phyloP scores from a whole-genome alignment of 2,888 invertebrate species.

The Biston betularia region DNA sequence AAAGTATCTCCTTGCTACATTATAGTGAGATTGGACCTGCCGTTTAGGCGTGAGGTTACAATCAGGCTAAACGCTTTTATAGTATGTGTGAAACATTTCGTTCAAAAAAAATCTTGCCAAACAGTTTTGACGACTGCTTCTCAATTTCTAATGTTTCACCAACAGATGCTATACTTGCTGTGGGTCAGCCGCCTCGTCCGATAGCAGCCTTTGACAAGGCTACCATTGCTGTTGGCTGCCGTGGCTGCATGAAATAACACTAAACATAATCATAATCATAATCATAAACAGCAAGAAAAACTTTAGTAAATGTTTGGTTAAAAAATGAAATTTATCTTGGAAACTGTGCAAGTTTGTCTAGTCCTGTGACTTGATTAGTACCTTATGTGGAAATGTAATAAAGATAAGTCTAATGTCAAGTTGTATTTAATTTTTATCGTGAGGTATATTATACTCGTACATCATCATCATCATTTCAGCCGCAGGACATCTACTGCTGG shows the following conservation, averaged over 20 bases:
- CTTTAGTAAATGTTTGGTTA: neutral
- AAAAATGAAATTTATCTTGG: neutral
- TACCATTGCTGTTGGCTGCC: constrained; percentile 68
- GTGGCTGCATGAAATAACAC: constrained; percentile 30
- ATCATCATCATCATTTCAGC: too few relatives aligned
- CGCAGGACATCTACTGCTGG: too few relatives aligned
- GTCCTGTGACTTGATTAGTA: constrained; percentile 36
- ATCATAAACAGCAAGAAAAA: constrained; percentile 12
- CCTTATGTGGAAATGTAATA: constrained; percentile 42
- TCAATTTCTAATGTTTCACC: constrained; percentile 15
- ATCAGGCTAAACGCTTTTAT: too few relatives aligned
- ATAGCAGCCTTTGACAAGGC: constrained; percentile 79
- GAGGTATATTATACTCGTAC: neutral
- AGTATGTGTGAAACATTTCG: too few relatives aligned
- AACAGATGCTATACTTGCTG: constrained; percentile 78
- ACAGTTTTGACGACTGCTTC: neutral
- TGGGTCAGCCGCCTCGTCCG: constrained; percentile 79
- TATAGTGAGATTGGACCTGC: too few relatives aligned
- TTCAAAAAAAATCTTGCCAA: too few relatives aligned
- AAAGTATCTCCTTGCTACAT: too few relatives aligned
- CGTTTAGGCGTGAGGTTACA: too few relatives aligned
- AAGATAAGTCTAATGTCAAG: constrained; percentile 37
- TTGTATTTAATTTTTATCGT: neutral
- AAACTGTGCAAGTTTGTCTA: constrained; percentile 15
- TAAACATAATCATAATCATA: too few relatives aligned